phyloP scores from a whole-genome alignment of 1,140 invertebrate genomes.

The Propsilocerus akamusi region DNA sequence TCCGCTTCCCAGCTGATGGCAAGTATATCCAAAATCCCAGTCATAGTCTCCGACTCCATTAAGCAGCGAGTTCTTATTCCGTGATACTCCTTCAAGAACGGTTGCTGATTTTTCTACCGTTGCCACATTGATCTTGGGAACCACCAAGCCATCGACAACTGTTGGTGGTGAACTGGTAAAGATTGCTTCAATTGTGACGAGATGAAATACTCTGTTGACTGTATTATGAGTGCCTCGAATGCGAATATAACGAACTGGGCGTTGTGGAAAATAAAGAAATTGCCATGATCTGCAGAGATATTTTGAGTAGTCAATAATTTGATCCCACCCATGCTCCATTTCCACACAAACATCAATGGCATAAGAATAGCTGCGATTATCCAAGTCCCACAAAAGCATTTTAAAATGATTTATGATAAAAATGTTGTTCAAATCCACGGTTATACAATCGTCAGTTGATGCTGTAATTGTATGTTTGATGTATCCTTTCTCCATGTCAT shows the following conservation, averaged over 20 bases:
- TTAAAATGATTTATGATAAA: slow-evolving; percentile 88
- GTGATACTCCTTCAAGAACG: slow-evolving; percentile 87
- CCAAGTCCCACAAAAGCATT: slow-evolving; percentile 87
- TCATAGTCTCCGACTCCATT: slow-evolving; percentile 91
- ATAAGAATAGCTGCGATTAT: slow-evolving; percentile 89
- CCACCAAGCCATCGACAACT: slow-evolving; percentile 58
- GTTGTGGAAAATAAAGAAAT: slow-evolving; percentile 74
- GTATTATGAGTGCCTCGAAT: slow-evolving; percentile 92
- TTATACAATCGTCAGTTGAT: slow-evolving; percentile 47
- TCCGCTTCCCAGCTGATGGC: slow-evolving; percentile 93
- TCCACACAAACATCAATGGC: slow-evolving; percentile 93
- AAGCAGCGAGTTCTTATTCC: slow-evolving; percentile 82
- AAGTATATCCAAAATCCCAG: slow-evolving; percentile 97
- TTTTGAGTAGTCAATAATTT: slow-evolving; percentile 76
- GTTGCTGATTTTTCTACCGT: slow-evolving; percentile 71
- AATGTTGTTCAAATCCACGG: slow-evolving; percentile 69
- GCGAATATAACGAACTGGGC: slow-evolving; percentile 77
- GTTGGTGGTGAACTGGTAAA: slow-evolving; percentile 59
- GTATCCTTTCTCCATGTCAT: slow-evolving; percentile 84
- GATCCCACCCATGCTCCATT: slow-evolving; percentile 86
- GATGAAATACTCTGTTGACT: slow-evolving; percentile 85
- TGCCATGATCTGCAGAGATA: slow-evolving; percentile 95
- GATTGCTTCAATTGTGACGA: slow-evolving; percentile 79
- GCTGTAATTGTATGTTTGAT: slow-evolving; percentile 85
- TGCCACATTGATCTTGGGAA: slow-evolving; percentile 82